Base-by-base conservation (phyloP, 2,113 vertebrate genomes). In the Zeus faber region DNA sequence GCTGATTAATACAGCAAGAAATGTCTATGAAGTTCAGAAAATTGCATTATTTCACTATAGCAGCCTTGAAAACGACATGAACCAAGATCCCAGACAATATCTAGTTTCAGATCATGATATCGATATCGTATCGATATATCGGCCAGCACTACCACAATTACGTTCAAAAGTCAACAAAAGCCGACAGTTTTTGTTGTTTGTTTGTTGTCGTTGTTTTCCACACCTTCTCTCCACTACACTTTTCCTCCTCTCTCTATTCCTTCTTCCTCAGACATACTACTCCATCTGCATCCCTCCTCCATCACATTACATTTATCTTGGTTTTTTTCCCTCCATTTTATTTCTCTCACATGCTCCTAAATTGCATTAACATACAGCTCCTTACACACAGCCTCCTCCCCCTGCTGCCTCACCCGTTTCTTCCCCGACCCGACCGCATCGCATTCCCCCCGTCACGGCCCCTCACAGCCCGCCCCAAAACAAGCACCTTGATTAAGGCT, bases 401-500 rank as follows among this genome's bases (percentile, higher is more conserved):
- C 52, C 25, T 49, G 31, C 49, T 41, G 29, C 20, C 23, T 20
- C 7, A 31, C 10, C 13, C 14, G 39, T 45, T 29, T 25, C 60
- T 43, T 45, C 56, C 58, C 49, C 47, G 33, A 58, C 43, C 52
- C 41, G n/a, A 10, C 23, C 29, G 22, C 62, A 25, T 67, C 74
- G 58, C 75, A 68, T 75, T 83, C 86, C 85, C 86, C 85, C 79
- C 85, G 74, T 79, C 72, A 21, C 55, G 83, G 82, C 82, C 85
- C n/a, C 33, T 37, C 33, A 37, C 67, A 74, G n/a, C n/a, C 74
- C 69, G 70, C 70, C 78, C 66, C 62, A 87, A 89, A 89, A 90
- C 89, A 90, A 89, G 87, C 86, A 86, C 83, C 85, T 87, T 91
- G 87, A 90, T 91, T 90, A 81, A 85, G 81, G 76, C 77, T 66